A percentile compares a stretch with the other conserved stretches of the same genome.
Conservation (phyloP, 2,113 vertebrate genomes). For the Pangasianodon hypophthalmus region DNA sequence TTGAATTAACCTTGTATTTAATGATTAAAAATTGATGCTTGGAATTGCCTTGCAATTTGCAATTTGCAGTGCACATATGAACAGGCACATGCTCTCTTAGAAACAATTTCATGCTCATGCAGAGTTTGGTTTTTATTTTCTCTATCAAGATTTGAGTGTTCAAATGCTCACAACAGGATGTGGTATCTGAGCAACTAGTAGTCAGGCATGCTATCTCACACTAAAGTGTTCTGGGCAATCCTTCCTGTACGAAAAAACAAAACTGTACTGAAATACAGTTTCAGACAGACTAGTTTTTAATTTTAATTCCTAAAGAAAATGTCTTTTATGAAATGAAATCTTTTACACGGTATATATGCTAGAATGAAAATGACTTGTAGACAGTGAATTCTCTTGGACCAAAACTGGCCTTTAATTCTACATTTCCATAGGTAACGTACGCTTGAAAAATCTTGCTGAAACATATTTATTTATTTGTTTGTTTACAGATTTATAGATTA, state of each 20-base stretch:
- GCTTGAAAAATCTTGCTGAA: neutral
- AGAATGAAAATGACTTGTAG: neutral
- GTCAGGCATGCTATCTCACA: conserved; percentile 16
- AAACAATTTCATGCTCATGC: neutral
- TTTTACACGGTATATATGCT: neutral
- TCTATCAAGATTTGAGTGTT: conserved; percentile 17
- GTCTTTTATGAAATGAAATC: neutral
- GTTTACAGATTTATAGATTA: neutral
- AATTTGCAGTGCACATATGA: neutral
- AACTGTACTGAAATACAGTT: neutral
- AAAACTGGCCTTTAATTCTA: neutral
- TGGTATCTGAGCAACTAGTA: conserved; percentile 34
- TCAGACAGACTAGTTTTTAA: neutral
- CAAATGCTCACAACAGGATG: conserved; percentile 50
- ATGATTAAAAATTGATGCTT: neutral
- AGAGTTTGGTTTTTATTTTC: neutral
- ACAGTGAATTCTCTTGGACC: neutral
- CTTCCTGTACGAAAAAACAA: conserved; percentile 30
- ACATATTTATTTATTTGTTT: neutral
- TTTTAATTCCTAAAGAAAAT: neutral
- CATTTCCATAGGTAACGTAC: neutral
- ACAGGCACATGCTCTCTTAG: neutral
- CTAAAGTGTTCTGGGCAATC: conserved; percentile 13
- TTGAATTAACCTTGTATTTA: neutral
- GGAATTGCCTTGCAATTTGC: neutral